Base-by-base conservation (phyloP, 2,888 invertebrate genomes). In the Pyrocoelia pectoralis region DNA sequence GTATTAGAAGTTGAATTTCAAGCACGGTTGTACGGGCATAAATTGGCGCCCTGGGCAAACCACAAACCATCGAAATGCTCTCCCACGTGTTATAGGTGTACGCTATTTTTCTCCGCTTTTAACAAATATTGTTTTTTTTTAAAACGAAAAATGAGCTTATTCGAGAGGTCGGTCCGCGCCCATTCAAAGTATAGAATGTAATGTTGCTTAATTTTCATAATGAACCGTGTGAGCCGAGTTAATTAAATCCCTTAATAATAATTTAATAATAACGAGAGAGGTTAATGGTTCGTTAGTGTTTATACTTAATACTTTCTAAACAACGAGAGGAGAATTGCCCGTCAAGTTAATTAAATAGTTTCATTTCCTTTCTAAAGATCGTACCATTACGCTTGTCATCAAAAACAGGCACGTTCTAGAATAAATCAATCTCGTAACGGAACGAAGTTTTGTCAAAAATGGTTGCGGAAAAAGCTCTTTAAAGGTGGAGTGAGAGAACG, bases 281-380 rank as follows among this genome's bases (percentile, higher is more conserved):
- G 53, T 59, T 52, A 59, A 56, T 48, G 53, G 53, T 53, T 49
- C 56, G 13, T 62, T 52, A 57, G 53, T 52, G 46, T 57, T 62
- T 59, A 59, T 53, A 48, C 48, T 52, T 52, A 59, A 40, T 49
- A 50, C 56, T 24, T 59, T 46, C 57, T 53, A 65, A 67, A 66
- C 64, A 65, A 65, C 61, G 48, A 59, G 62, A 17, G 50, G 48
- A 61, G 58, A 66, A 67, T 68, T 68, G 13, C 41, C 40, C 65
- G 65, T 56, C 64, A 51, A 68, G 65, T 70, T 70, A 70, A 70
- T 70, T 68, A 70, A 68, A 67, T 67, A 67, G 65, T 67, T 66
- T 56, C 60, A 60, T 60, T 66, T 68, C 66, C 65, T 57, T 61
- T 56, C 54, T 52, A 68, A 68, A 69, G 64, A 67, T 68, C 67